phyloP scores from a whole-genome alignment of 2,888 invertebrate genomes.

The Polydrusus tereticollis region DNA sequence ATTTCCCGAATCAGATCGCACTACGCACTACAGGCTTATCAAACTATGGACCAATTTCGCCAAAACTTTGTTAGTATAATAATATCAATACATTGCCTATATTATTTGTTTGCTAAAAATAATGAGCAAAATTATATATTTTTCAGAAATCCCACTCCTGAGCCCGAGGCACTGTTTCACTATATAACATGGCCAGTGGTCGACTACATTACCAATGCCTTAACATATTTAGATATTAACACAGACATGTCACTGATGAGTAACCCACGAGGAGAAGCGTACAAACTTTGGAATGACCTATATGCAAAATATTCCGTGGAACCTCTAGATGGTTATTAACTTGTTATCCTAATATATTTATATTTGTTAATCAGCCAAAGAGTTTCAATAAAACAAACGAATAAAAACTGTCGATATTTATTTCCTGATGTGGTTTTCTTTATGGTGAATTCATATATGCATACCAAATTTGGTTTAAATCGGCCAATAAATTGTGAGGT shows the following conservation, averaged over 20 bases:
- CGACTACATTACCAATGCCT: not conserved
- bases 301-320: not conserved
- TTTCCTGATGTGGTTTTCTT: too few relatives aligned
- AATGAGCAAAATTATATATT: not conserved
- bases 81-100: not conserved
- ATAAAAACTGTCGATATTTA: too few relatives aligned
- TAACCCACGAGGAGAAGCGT: slow-evolving; percentile 26
- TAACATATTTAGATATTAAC: slow-evolving; percentile 29
- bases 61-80: slow-evolving; percentile 22
- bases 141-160: slow-evolving; percentile 34
- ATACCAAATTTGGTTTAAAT: too few relatives aligned
- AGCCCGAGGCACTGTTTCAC: slow-evolving; percentile 14
- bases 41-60: slow-evolving; percentile 33
- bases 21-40: slow-evolving; percentile 19
- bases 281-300: slow-evolving; percentile 14
- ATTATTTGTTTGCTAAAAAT: not conserved
- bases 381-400: too few relatives aligned
- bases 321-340: not conserved
- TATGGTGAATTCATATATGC: too few relatives aligned
- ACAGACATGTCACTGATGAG: slow-evolving; percentile 7
- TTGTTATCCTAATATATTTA: too few relatives aligned
- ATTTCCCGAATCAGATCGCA: slow-evolving; percentile 24
- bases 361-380: too few relatives aligned
- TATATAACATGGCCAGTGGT: slow-evolving; percentile 13
- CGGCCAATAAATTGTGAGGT: too few relatives aligned